These are phyloP conservation scores for Lamellibrachia columna DNA, from an alignment of 2,888 invertebrate genomes.

Conservation along the genomic window DNA sequence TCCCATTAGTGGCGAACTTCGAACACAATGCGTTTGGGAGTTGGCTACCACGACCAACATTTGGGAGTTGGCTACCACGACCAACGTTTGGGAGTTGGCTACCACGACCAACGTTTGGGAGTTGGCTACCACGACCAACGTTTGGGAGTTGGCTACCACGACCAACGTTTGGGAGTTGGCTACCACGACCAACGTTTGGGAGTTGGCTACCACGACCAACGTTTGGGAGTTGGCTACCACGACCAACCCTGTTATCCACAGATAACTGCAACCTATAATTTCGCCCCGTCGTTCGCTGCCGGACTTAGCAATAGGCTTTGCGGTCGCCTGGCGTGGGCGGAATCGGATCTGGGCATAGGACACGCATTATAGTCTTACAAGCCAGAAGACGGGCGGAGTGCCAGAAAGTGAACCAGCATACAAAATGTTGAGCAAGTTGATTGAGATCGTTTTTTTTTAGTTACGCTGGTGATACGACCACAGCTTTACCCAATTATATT, in stretches of 20 bases:
- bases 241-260: background rate
- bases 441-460: background rate
- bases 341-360: background rate
- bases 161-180: background rate
- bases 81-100: background rate
- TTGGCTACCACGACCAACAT: background rate
- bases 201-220: background rate
- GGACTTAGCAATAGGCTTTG: background rate
- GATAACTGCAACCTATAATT: background rate
- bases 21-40: background rate
- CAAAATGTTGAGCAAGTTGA: background rate
- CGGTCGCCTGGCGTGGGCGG: background rate
- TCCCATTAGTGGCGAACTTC: background rate
- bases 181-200: background rate
- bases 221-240: background rate
- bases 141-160: background rate
- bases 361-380: background rate
- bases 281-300: background rate
- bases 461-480: background rate
- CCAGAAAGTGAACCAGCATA: background rate
- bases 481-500: constrained; percentile 1
- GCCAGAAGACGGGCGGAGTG: background rate
- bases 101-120: background rate
- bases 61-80: background rate
- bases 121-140: background rate